Evolutionary conservation across 2,888 invertebrate genomes (phyloP).

Genomic region (Corythucha ciliata): DNA sequence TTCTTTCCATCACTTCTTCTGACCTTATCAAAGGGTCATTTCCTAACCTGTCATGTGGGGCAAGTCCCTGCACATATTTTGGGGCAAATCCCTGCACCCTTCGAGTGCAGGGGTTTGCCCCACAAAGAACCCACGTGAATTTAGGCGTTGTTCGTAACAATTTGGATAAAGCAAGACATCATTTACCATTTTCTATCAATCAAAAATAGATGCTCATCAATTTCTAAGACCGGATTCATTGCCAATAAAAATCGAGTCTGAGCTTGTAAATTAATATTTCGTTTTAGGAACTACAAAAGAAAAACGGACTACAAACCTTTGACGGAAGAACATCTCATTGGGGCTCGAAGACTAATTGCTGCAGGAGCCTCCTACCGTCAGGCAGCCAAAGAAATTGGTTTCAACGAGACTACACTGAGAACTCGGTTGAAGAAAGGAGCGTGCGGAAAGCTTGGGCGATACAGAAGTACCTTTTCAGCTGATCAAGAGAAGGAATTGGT

Average conservation of each 20-base stretch:
- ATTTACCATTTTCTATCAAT: constrained; percentile 1
- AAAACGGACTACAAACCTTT: background rate
- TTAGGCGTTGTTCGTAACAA: constrained; percentile 4
- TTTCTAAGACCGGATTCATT: background rate
- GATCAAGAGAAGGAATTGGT: constrained; percentile 17
- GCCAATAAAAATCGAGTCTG: background rate
- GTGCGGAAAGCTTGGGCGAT: constrained; percentile 10
- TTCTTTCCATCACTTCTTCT: background rate
- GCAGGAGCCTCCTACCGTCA: background rate
- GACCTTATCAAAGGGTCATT: constrained; percentile 10
- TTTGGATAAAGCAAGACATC: constrained; percentile 3
- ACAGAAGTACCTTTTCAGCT: constrained; percentile 6
- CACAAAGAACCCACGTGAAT: background rate
- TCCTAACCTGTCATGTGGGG: constrained; percentile 5
- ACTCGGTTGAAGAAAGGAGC: constrained; percentile 12
- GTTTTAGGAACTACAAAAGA: constrained; percentile 14
- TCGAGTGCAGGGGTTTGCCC: background rate
- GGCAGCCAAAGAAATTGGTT: constrained; percentile 9
- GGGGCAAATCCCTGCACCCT: constrained; percentile 7
- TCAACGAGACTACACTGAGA: constrained; percentile 10
- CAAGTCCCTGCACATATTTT: constrained; percentile 13
- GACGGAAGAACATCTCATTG: constrained; percentile 5
- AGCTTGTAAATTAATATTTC: background rate
- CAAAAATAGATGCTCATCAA: background rate
- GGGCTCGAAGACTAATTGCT: constrained; percentile 2